Percentiles rank a stretch among this genome's conserved stretches.
These are phyloP conservation scores for Endotricha flammealis DNA, from an alignment of 2,888 invertebrate genomes.

Conservation along the genomic window DNA sequence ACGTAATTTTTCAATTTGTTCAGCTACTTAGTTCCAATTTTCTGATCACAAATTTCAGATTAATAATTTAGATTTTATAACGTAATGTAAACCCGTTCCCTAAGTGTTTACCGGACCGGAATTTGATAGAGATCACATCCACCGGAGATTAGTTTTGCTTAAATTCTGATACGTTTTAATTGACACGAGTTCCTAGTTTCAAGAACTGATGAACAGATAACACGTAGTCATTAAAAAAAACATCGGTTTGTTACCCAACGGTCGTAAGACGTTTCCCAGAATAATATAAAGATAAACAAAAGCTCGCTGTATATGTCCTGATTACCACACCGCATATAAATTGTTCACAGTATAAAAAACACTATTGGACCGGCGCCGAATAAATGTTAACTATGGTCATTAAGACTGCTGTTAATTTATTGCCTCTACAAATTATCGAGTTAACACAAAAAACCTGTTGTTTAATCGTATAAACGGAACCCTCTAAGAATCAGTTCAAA, in stretches of 20 bases:
- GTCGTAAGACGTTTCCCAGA: constrained; percentile 25
- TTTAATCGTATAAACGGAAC: constrained; percentile 25
- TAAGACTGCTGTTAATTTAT: constrained; percentile 27
- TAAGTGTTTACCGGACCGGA: too few relatives aligned
- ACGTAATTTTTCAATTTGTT: neutral
- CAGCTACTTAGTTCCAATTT: neutral
- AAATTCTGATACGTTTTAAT: too few relatives aligned
- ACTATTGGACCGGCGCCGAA: constrained; percentile 19
- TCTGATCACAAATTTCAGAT: neutral
- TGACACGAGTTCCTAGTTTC: too few relatives aligned
- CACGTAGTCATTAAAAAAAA: neutral
- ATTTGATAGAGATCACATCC: too few relatives aligned
- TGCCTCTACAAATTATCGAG: constrained; percentile 35
- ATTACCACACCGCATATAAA: constrained; percentile 32
- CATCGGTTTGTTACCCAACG: neutral
- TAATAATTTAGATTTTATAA: neutral
- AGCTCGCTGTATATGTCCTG: constrained; percentile 26
- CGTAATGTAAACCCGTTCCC: too few relatives aligned
- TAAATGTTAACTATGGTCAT: constrained; percentile 9
- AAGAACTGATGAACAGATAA: too few relatives aligned
- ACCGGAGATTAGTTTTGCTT: too few relatives aligned
- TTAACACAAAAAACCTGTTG: constrained; percentile 29
- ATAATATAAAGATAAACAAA: constrained; percentile 31
- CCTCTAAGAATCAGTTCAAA: constrained; percentile 8
- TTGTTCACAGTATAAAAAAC: constrained; percentile 32